Evolutionary conservation across 2,113 vertebrate species (phyloP), one percentile per base, ranked within the genome.

Genomic region (Pygoscelis antarcticus): DNA sequence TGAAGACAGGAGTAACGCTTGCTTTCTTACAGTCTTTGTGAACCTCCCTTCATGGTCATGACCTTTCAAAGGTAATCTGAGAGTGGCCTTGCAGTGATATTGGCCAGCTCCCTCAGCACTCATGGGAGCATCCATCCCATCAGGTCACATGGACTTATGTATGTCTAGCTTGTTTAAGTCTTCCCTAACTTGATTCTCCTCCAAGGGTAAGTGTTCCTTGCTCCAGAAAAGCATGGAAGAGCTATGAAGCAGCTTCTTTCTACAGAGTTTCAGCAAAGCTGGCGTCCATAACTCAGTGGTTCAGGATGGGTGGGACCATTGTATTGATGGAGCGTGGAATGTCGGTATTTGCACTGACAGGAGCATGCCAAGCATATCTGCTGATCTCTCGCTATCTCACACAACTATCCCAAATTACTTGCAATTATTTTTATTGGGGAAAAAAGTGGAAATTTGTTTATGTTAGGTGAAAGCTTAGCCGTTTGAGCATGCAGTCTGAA

Each of bases 341-440:
- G 27, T 52, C 18, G 7, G 16, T 80, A 52, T 72, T 57, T 77
- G 61, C 61, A 10, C 10, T 75, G 42, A 47, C 11, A 51, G 44
- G 22, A 86, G 23, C 29, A 10, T 36, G n/a, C 22, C 21, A 29
- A 30, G 32, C 1, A 0, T 62, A 40, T 36, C 19, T 38, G 3
- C 49, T 27, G 38, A 44, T 54, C 15, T 49, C 14, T 91, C 3
- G 6, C 10, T 25, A 3, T 75, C 6, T 21, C 42, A 30, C 3
- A 42, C n/a, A 81, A 1, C 26, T 76, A 27, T 75, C 10, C 5
- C 27, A 76, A 27, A 6, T 58, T 69, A 25, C 13, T 83, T 68
- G 16, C 30, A 42, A 1, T 71, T 79, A 36, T 46, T 34, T 82
- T 76, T 62, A 49, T 7, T 51, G 21, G 36, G 20, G 25, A 5